A percentile compares a stretch with the other conserved stretches of the same genome.
These are phyloP conservation scores for Anthoscopus minutus DNA, from an alignment of 2,113 vertebrate genomes.

Conservation along the genomic window DNA sequence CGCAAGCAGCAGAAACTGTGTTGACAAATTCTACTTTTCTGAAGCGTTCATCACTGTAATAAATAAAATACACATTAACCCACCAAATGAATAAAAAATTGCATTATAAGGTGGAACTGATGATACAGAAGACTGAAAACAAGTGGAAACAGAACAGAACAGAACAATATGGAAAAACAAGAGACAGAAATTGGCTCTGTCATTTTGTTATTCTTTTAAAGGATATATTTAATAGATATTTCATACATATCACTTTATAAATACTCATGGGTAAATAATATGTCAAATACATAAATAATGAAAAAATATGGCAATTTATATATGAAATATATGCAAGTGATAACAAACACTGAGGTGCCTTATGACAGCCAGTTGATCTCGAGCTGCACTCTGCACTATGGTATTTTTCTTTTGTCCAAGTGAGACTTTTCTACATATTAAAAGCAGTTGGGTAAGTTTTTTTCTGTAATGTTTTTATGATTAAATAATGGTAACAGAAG, in stretches of 20 bases:
- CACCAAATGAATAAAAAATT: background rate
- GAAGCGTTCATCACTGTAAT: accelerated
- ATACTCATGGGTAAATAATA: background rate
- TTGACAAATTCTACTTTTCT: background rate
- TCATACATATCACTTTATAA: background rate
- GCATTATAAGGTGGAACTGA: background rate
- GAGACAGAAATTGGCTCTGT: background rate
- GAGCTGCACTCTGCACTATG: background rate
- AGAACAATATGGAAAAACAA: background rate
- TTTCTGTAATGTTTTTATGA: background rate
- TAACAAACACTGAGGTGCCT: background rate
- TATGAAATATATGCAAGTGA: background rate
- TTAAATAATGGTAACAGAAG: background rate
- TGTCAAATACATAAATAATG: background rate
- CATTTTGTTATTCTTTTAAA: background rate
- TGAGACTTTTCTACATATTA: background rate
- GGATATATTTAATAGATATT: background rate
- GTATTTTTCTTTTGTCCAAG: background rate
- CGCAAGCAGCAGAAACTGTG: background rate
- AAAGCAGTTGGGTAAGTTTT: background rate
- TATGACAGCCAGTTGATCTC: background rate
- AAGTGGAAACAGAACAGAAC: background rate
- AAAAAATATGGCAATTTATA: background rate
- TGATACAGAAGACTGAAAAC: background rate
- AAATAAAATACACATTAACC: background rate